phyloP scores from a whole-genome alignment of 2,888 invertebrate genomes.

The Limenitis camilla region DNA sequence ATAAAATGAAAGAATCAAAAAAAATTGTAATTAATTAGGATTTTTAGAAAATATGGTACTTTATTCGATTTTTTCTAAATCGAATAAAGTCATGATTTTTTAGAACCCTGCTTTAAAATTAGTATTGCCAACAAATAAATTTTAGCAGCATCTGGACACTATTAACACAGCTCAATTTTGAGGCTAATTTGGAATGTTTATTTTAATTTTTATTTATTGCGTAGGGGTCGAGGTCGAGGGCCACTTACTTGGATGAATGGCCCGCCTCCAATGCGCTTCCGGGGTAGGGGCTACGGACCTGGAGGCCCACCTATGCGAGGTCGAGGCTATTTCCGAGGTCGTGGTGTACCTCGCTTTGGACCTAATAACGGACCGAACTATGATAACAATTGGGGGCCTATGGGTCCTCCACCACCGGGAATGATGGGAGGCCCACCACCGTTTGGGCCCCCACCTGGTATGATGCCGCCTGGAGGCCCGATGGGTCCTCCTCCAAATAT shows the following conservation, averaged over 20 bases:
- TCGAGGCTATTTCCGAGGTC: constrained; percentile 67
- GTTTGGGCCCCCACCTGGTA: constrained; percentile 67
- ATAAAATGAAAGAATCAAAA: too few species aligned
- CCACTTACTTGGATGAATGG: constrained; percentile 67
- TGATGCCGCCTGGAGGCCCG: constrained; percentile 75
- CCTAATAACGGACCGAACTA: constrained; percentile 67
- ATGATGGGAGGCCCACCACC: constrained; percentile 67
- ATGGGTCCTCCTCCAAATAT: constrained; percentile 73
- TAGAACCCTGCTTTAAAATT: too few species aligned
- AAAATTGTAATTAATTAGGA: too few species aligned
- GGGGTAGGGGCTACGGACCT: constrained; percentile 80
- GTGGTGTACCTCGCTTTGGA: constrained; percentile 67
- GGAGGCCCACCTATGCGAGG: constrained; percentile 74
- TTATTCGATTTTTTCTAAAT: too few species aligned
- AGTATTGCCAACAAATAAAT: too few species aligned
- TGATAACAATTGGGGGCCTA: constrained; percentile 81
- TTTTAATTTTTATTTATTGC: constrained; percentile 13
- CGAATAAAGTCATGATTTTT: too few species aligned
- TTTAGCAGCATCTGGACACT: too few species aligned
- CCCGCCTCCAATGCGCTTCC: constrained; percentile 77
- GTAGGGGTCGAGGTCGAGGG: constrained; percentile 49
- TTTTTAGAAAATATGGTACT: too few species aligned
- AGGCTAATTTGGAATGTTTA: too few species aligned
- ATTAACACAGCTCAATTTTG: too few species aligned
- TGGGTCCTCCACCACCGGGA: constrained; percentile 74